Evolutionary conservation across 2,113 vertebrate species (phyloP), one percentile per base, ranked within the genome.

Genomic region (Stigmatopora nigra): DNA sequence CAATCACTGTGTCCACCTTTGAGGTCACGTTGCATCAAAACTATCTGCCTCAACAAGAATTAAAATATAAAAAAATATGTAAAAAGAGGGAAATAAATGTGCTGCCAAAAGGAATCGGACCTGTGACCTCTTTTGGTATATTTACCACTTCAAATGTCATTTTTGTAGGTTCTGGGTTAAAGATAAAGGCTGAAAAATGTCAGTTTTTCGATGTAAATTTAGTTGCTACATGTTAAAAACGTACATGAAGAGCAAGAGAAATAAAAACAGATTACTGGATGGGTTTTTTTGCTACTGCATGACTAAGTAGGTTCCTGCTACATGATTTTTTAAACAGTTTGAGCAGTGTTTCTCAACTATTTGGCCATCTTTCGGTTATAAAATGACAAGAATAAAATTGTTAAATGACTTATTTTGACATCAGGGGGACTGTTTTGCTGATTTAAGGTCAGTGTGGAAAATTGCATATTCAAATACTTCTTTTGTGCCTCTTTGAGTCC

Each of bases 1-100:
- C 78, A 83, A 82, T 84, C 68, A 68, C 59, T 73, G 75, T 69
- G 22, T 13, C 10, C 17, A 41, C 36, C 10, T 19, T 19, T 41
- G 58, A 19, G 58, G 36, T 65, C 53, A 69, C 74, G 60, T 65
- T 49, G 67, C 70, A 53, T 60, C 58, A 19, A 44, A 59, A 12
- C 20, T 13, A 5, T 55, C 22, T 3, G 5, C 10, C 53, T 25
- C 53, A 14, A 49, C 15, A 5, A 55, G 51, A 52, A 52, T 6
- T 31, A 6, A 48, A 13, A 46, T 1, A 46, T 13, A 46, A 46
- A 46, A 19, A 55, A 25, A 52, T 2, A 8, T 19, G 6, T 12
- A 55, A 53, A 31, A 15, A 31, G 53, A 14, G 53, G 22, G 15
- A 31, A 31, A 31, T 56, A 56, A 56, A 56, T 56, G 51, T 13